phyloP scores from a whole-genome alignment of 2,797 vertebrate species.

The Coregonus ussuriensis region DNA sequence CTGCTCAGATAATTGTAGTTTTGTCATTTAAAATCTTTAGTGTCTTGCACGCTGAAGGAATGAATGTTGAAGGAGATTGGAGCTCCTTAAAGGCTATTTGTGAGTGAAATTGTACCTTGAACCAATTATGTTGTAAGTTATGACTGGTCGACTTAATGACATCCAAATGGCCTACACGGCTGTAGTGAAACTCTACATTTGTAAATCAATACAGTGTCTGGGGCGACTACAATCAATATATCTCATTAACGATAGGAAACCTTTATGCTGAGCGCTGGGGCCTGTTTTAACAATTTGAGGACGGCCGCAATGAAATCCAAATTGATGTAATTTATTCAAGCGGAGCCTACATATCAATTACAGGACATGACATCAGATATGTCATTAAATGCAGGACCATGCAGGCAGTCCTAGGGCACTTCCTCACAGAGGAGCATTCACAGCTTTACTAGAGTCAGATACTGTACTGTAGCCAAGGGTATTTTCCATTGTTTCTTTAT shows the following conservation, averaged over 20 bases:
- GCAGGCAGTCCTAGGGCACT: not conserved
- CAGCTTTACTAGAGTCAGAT: not conserved
- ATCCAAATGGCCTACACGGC: conserved; percentile 63
- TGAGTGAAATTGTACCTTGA: conserved; percentile 16
- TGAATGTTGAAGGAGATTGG: not conserved
- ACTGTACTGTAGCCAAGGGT: not conserved
- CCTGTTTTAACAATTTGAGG: conserved; percentile 34
- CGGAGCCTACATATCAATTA: conserved; percentile 49
- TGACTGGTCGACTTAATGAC: conserved; percentile 56
- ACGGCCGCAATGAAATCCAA: conserved; percentile 36
- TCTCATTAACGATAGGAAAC: conserved; percentile 65
- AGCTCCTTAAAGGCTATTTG: conserved; percentile 6
- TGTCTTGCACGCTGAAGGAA: not conserved
- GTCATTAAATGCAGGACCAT: conserved; percentile 23
- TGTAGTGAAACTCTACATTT: conserved; percentile 63
- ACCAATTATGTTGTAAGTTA: conserved; percentile 65
- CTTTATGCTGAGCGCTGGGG: conserved; percentile 29
- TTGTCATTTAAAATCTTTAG: conserved; percentile 23
- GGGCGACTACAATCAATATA: conserved; percentile 60
- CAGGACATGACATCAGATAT: conserved; percentile 19
- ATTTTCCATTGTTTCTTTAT: not conserved
- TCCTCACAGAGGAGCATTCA: not conserved
- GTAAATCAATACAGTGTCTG: conserved; percentile 69
- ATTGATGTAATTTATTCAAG: conserved; percentile 51
- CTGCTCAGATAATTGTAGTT: conserved; percentile 20